Conservation (phyloP, 2,797 vertebrate genomes). For the Notamacropus eugenii region DNA sequence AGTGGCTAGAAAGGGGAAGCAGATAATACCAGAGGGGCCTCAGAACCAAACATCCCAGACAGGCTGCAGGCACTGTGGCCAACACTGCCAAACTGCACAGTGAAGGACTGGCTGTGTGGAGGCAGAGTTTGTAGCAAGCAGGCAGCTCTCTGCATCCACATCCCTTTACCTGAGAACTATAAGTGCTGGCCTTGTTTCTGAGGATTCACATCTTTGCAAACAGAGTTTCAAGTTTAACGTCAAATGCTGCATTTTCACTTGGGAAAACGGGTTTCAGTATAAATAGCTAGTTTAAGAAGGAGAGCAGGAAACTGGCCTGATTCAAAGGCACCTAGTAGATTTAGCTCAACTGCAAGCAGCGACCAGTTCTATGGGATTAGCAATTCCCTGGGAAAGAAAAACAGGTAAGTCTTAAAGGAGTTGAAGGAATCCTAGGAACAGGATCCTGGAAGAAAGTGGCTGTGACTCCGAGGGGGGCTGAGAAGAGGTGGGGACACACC, state of each 20-base stretch:
- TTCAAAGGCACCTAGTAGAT: not conserved
- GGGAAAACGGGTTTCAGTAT: conserved; percentile 58
- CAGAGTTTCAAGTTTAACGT: not conserved
- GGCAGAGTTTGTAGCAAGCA: not conserved
- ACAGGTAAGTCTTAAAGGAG: too few relatives aligned
- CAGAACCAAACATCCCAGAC: not conserved
- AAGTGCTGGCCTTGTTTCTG: not conserved
- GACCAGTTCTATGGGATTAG: not conserved
- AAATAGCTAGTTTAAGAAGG: conserved; percentile 50
- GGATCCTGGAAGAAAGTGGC: not conserved
- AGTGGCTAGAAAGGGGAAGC: not conserved
- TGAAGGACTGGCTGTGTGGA: not conserved
- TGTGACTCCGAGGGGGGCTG: not conserved
- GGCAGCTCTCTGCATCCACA: not conserved
- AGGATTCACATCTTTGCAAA: conserved; percentile 3
- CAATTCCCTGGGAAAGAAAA: not conserved
- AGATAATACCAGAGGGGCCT: not conserved
- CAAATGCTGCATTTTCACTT: not conserved
- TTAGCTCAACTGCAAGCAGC: not conserved
- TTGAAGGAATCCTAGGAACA: not conserved
- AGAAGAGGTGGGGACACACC: not conserved
- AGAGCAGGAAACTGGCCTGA: conserved; percentile 28
- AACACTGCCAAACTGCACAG: not conserved
- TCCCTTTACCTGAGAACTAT: not conserved
- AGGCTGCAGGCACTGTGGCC: not conserved